phyloP scores from a whole-genome alignment of 1,140 invertebrate genomes.

The Hirudo medicinalis region DNA sequence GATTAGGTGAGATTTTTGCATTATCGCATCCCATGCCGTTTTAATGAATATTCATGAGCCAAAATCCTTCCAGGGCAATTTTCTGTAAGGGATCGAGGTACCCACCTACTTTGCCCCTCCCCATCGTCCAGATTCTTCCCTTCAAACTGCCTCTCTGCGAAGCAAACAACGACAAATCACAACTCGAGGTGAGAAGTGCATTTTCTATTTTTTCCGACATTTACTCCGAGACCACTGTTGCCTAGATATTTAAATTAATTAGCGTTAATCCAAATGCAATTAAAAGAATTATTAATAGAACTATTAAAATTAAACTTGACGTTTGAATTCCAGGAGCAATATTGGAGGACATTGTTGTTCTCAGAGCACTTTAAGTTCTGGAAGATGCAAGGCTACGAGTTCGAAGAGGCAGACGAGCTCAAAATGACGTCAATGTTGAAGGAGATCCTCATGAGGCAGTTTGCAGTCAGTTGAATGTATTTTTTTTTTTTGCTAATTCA shows the following conservation, averaged over 20 bases:
- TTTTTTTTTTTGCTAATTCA: background rate
- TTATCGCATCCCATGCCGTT: background rate
- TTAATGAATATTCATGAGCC: background rate
- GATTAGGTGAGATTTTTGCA: conserved; percentile 41
- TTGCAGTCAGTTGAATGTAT: conserved; percentile 55
- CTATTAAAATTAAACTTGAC: background rate
- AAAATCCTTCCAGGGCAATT: conserved; percentile 49
- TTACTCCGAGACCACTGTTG: no score
- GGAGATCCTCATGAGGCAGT: conserved; percentile 71
- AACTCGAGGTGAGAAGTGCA: conserved; percentile 54
- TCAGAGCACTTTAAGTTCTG: conserved; percentile 29
- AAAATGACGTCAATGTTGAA: conserved; percentile 40
- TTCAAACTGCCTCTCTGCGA: conserved; percentile 67
- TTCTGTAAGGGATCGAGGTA: conserved; percentile 73
- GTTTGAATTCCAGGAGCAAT: conserved; percentile 31
- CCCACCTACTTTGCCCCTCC: conserved; percentile 69
- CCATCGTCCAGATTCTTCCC: conserved; percentile 55
- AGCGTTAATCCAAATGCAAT: no score
- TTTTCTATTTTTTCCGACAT: no score
- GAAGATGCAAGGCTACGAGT: conserved; percentile 33
- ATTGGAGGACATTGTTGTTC: conserved; percentile 29
- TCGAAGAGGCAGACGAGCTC: conserved; percentile 50
- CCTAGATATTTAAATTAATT: no score
- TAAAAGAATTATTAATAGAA: no score
- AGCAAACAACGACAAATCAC: conserved; percentile 60